Evolutionary conservation across 2,888 invertebrate species (phyloP), one percentile per base, ranked within the genome.

Genomic region (Pristionchus japonicus): DNA sequence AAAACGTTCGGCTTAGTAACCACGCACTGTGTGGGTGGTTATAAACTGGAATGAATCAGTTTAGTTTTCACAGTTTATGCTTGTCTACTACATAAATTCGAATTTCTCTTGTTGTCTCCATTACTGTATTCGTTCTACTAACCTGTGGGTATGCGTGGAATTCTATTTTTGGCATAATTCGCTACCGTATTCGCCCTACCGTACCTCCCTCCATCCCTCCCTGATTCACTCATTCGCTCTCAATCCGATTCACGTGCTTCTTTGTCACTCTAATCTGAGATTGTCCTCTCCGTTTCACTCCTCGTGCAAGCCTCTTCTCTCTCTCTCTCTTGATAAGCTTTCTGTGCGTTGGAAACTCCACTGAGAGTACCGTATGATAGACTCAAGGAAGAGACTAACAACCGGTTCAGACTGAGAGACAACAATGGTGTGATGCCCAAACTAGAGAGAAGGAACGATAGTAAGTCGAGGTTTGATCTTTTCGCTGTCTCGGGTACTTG

Each of bases 201-300:
- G 77, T 77, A 77, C 47, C 77, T 43, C 67, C 34, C 17, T 13
- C n/a, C n/a, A n/a, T n/a, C n/a, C 67, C 20, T 34, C 34, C 34
- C 31, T 67, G 34, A 34, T 77, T 74, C 40, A 74, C 40, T 74
- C 43, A 11, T 74, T n/a, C n/a, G n/a, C 67, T 9, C 31, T 74
- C 70, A 74, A 31, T 31, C 31, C 31, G 11, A 70, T 37, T 77
- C 77, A 77, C 77, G 77, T 77, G 77, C n/a, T 77, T 77, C 47
- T 43, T 77, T 77, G 77, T 77, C 77, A 43, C 43, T 47, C n/a
- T 27, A 77, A 77, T 77, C 77, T 47, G 40, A 27, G 77, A 77
- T 77, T 77, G 77, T 77, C 77, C 77, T 70, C 34, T 34, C 23
- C n/a, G n/a, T 57, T 57, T 37, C 37, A 37, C 37, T 37, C 70